Percentiles rank a stretch among this genome's conserved stretches.
Conservation (phyloP, 2,888 invertebrate species). For the Athalia rosae region DNA sequence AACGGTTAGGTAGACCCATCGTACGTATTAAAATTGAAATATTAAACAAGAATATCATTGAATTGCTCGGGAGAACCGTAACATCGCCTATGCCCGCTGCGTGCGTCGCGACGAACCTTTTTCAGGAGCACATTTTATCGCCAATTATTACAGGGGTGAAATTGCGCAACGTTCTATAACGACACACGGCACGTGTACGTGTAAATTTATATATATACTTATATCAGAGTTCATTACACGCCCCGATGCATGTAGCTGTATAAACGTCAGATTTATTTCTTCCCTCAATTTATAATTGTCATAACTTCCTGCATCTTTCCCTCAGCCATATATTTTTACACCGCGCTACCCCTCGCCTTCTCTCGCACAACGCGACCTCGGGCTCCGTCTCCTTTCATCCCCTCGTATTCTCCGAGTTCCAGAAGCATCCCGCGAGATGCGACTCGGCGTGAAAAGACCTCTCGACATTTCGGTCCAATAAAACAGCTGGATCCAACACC, state of each 20-base stretch:
- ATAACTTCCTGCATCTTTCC: conserved; percentile 63
- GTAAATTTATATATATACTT: neutral
- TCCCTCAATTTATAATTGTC: conserved; percentile 60
- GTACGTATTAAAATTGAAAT: neutral
- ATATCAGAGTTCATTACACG: conserved; percentile 23
- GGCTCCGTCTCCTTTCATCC: neutral
- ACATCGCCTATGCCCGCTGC: conserved; percentile 3
- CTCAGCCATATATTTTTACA: conserved; percentile 34
- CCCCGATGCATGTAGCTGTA: conserved; percentile 13
- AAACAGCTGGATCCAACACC: conserved; percentile 37
- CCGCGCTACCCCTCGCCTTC: conserved; percentile 32
- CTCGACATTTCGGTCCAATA: conserved; percentile 36
- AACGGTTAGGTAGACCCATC: neutral
- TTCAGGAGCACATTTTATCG: neutral
- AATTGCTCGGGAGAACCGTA: conserved; percentile 19
- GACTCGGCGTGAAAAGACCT: conserved; percentile 43
- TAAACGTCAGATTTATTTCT: conserved; percentile 22
- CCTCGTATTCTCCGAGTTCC: neutral
- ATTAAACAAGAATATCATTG: conserved; percentile 15
- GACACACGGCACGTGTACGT: neutral
- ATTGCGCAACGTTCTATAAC: neutral
- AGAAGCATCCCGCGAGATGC: conserved; percentile 22
- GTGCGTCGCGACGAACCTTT: no score
- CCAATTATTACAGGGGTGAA: conserved; percentile 1
- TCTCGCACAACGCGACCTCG: conserved; percentile 4